phyloP scores from a whole-genome alignment of 2,888 invertebrate species.

The Apamea monoglypha region DNA sequence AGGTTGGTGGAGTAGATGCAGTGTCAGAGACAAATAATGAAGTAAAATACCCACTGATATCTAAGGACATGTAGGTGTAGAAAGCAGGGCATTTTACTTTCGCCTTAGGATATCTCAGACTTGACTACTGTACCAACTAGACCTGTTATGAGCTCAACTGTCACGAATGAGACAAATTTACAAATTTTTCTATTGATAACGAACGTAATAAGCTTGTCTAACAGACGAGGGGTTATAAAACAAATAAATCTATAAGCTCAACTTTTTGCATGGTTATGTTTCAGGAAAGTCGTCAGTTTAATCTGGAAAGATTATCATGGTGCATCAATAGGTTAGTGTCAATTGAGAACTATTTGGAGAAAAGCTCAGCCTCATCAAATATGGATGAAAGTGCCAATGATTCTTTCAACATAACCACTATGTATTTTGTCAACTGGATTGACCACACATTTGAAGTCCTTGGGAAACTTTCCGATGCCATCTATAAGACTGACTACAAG shows the following conservation, averaged over 20 bases:
- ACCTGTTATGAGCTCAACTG: no score
- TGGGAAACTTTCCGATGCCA: constrained; percentile 76
- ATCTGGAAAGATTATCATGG: constrained; percentile 83
- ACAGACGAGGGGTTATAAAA: background rate
- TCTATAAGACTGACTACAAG: constrained; percentile 80
- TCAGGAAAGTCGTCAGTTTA: constrained; percentile 84
- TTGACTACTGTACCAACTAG: background rate
- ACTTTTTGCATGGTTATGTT: constrained; percentile 36
- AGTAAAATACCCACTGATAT: background rate
- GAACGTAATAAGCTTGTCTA: no score
- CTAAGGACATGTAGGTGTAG: background rate
- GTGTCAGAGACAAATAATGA: background rate
- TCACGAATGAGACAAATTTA: no score
- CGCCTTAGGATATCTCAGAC: background rate
- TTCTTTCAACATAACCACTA: constrained; percentile 76
- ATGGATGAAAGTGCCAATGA: constrained; percentile 69
- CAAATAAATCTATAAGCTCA: background rate
- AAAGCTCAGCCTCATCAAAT: constrained; percentile 33
- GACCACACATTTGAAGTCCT: constrained; percentile 86
- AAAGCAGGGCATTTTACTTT: background rate
- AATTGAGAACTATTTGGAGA: constrained; percentile 74
- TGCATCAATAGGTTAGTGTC: constrained; percentile 79
- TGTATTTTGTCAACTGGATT: constrained; percentile 89
- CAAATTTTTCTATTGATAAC: no score
- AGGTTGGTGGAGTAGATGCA: background rate